Conservation (phyloP, 2,113 vertebrate species). For the Heteronetta atricapilla region DNA sequence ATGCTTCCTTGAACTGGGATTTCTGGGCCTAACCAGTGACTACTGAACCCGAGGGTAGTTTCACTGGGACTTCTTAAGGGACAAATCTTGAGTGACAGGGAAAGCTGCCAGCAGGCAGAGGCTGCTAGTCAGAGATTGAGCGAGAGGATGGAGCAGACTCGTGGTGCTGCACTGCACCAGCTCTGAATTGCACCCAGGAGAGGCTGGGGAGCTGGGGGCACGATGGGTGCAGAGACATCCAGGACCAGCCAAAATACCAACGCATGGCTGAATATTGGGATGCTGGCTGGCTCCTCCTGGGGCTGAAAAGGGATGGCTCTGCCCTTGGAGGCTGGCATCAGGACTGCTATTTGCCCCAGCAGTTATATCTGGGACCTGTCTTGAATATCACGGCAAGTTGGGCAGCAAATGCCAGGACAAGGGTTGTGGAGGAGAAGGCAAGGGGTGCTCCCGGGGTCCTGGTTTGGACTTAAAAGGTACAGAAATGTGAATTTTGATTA, state of each 20-base stretch:
- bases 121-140: background rate
- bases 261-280: background rate
- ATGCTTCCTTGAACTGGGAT: constrained; percentile 27
- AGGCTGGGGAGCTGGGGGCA: rapidly evolving
- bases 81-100: constrained; percentile 40
- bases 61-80: constrained; percentile 40
- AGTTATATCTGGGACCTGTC: background rate
- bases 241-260: background rate
- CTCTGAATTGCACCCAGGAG: background rate
- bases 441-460: background rate
- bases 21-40: constrained; percentile 3
- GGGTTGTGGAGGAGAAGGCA: background rate
- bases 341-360: background rate
- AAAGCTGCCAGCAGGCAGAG: background rate
- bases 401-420: background rate
- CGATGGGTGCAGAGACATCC: background rate
- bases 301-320: background rate
- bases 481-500: constrained; percentile 74
- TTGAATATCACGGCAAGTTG: background rate
- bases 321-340: background rate
- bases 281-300: background rate
- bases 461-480: background rate
- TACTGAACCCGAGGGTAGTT: constrained; percentile 13
- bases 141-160: background rate
- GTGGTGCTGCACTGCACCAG: background rate